Percentiles rank a stretch among this genome's conserved stretches.
Conservation (phyloP, 2,888 invertebrate species). For the Synanthedon tipuliformis region DNA sequence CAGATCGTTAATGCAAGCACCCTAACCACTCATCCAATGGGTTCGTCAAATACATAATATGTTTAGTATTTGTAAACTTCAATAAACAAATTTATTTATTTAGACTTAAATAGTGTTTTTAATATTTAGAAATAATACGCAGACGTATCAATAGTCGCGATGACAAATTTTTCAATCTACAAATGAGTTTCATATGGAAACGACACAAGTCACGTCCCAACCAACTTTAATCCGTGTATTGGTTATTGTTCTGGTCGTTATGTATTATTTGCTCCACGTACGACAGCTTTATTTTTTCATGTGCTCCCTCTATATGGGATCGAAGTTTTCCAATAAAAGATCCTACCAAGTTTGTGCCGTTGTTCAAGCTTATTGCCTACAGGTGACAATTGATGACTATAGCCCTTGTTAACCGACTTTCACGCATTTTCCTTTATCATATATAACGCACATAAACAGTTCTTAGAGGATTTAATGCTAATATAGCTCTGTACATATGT, state of each 20-base stretch:
- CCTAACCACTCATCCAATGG: no score
- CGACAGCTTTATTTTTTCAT: constrained; percentile 57
- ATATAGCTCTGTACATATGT: no score
- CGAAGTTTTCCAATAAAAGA: constrained; percentile 68
- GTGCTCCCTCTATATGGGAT: constrained; percentile 37
- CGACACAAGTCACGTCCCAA: constrained; percentile 1
- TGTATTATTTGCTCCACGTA: constrained; percentile 64
- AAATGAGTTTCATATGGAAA: neutral
- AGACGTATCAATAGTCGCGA: no score
- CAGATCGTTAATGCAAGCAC: no score
- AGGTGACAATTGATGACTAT: constrained; percentile 66
- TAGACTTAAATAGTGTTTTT: no score
- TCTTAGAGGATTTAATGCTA: no score
- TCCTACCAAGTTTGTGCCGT: constrained; percentile 43
- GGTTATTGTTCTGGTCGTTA: constrained; percentile 27
- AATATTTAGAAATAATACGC: no score
- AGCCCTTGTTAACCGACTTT: constrained; percentile 45
- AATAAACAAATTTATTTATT: no score
- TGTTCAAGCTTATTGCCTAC: constrained; percentile 56
- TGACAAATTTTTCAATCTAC: neutral
- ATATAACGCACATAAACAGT: no score
- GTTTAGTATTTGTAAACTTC: no score
- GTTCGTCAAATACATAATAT: no score
- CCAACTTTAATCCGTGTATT: constrained; percentile 10
- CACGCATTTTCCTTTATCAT: neutral